Base-by-base conservation (phyloP, 2,888 invertebrate genomes). In the Spilarctia lutea region DNA sequence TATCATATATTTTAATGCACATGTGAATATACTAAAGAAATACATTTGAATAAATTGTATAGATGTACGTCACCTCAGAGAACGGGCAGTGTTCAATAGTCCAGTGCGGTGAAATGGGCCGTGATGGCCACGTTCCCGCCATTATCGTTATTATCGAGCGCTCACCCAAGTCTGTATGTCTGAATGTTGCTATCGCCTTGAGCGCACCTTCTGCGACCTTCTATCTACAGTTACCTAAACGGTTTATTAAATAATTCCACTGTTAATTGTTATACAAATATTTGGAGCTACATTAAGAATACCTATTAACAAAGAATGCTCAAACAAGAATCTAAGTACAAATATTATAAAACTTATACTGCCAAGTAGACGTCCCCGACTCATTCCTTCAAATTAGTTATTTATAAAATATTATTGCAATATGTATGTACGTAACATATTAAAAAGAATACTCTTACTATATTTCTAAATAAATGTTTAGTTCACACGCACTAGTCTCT, bases 91-190 rank as follows among this genome's bases (percentile, higher is more conserved):
- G 76, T 39, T 80, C 81, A 84, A 79, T 81, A 76, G 85, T 81
- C 81, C 86, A 82, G 76, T 73, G 77, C 79, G 76, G 78, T 78
- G 81, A 87, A 88, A 85, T 85, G 85, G 83, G 75, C 87, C 86
- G 82, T 86, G 87, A 83, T 85, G 83, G 82, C 81, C 88, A 86
- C 86, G 88, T 83, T 83, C 81, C 82, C 72, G 80, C 84, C 81
- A 88, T 88, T 88, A 88, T 85, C 85, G 80, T 87, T 88, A 88
- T 88, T 88, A 88, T 87, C 85, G 87, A 88, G 77, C 84, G 83
- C 73, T 76, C 73, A 72, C 74, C 78, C 81, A 76, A 80, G 81
- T 81, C 85, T 78, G 85, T 85, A 84, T 82, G 82, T 83, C 84
- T 83, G 83, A 77, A 81, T 83, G 83, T 83, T 83, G 80, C 73